Evolutionary conservation across 2,888 invertebrate species (phyloP), one percentile per base, ranked within the genome.

Genomic region (Thera britannica): DNA sequence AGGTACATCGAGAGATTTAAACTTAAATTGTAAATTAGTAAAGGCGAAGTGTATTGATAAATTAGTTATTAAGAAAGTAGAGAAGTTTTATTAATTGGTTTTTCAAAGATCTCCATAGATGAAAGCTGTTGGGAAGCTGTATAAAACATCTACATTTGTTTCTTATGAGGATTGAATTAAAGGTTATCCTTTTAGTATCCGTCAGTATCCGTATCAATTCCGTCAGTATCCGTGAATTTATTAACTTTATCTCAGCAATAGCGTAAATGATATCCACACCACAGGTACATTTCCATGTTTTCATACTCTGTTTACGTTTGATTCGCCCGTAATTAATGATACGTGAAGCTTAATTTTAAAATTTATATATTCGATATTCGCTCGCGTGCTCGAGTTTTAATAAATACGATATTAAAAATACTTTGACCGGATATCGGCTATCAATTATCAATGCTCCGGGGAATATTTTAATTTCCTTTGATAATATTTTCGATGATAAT

Each of bases 301-400:
- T 72, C 73, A 65, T 72, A 68, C 72, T 65, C 60, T 84, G 80
- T 84, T 88, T 86, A 79, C 83, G 65, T 80, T 83, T 77, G 79
- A 84, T 82, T 78, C 78, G 67, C 77, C 12, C 76, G 82, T 83
- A 83, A 86, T 86, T 85, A 84, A 81, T 79, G 81, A 77, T 72
- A 72, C 71, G 65, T 65, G 67, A 63, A 80, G 79, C 79, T 79
- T 77, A 78, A 81, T 81, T 84, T 86, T 80, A 82, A 86, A 83
- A 86, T 87, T 76, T 85, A 86, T 84, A n/a, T n/a, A n/a, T n/a
- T n/a, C n/a, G 83, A 83, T 84, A 84, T 87, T 85, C 84, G 75
- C 73, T 65, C 66, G 79, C 79, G 75, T 76, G 68, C 76, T 56
- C 72, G 72, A 81, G 79, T 80, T 80, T 77, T 78, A 68, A 76